Base-by-base conservation (phyloP, 2,888 invertebrate species). In the Hypselothyrea guttata region DNA sequence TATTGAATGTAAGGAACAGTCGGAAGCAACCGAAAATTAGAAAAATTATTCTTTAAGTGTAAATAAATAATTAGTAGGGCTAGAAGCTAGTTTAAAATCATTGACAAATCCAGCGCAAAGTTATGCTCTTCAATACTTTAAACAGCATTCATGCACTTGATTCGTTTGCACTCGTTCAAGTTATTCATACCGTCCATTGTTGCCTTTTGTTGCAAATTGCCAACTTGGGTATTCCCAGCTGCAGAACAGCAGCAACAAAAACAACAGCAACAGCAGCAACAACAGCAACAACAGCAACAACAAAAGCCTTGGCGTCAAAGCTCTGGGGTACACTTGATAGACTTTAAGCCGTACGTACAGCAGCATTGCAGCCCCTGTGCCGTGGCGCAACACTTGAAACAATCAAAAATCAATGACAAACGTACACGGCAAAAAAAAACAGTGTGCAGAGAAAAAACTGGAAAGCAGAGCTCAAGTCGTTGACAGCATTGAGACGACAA, bases 251-350 rank as follows among this genome's bases (percentile, higher is more conserved):
- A 49, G 22, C 12, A 53, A 33, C 37, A 40, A 7, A 16, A 34
- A 11, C 52, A 45, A 22, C 46, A 35, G 9, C 54, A 51, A 15
- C 13, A 53, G 22, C 37, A 40, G 7, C 28, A 48, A 16, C 48
- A 56, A 1, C 30, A 44, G 0, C 53, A 47, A 37, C 48, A 44
- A 22, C 44, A 49, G 27, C 33, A 35, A 38, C 49, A 58, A 84
- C 79, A 84, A 81, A 76, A 63, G 72, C 75, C 58, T 53, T 51
- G 79, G 79, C 78, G 79, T 84, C 79, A 75, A 78, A 69, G 69
- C 78, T 78, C 78, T 78, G 83, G 78, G 85, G 78, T 78, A 85
- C 78, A 78, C 85, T 85, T 78, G 79, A 62, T 64, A 76, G 74
- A 76, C 76, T 79, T 61, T 55, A 62, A 60, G 54, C 44, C 13